Evolutionary conservation across 2,113 vertebrate genomes (phyloP).

Genomic region (Epinephelus lanceolatus): DNA sequence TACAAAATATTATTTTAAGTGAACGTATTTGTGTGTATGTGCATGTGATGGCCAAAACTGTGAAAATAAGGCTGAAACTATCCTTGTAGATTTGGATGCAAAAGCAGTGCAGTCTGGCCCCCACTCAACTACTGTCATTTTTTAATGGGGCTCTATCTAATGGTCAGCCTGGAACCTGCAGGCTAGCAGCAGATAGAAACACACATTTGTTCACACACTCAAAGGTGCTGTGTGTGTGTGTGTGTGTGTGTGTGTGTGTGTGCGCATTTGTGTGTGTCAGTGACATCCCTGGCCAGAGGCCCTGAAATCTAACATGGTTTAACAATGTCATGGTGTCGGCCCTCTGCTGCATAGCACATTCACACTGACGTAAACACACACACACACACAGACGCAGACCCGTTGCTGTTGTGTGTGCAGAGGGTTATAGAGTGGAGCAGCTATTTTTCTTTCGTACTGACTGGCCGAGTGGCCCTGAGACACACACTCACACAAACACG

Average conservation of each 20-base stretch:
- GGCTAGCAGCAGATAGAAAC: slow-evolving; percentile 20
- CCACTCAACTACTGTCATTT: neutral
- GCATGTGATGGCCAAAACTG: too few relatives aligned
- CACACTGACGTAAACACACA: slow-evolving; percentile 22
- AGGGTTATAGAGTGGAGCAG: slow-evolving; percentile 63
- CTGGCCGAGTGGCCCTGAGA: slow-evolving; percentile 63
- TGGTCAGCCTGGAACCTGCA: slow-evolving; percentile 26
- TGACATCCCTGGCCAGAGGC: slow-evolving; percentile 56
- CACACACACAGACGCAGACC: neutral
- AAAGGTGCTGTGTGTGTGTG: slow-evolving; percentile 18
- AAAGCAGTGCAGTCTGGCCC: neutral
- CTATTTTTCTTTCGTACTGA: slow-evolving; percentile 67
- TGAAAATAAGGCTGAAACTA: too few relatives aligned
- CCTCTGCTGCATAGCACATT: slow-evolving; percentile 51
- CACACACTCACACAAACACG: slow-evolving; percentile 55
- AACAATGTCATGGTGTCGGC: slow-evolving; percentile 71
- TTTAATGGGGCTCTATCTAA: slow-evolving; percentile 2
- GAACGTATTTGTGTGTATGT: too few relatives aligned
- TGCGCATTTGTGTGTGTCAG: slow-evolving; percentile 54
- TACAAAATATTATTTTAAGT: too few relatives aligned
- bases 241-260: slow-evolving; percentile 39
- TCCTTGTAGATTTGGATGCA: neutral
- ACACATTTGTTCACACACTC: slow-evolving; percentile 13
- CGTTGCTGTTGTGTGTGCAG: slow-evolving; percentile 24
- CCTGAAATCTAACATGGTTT: slow-evolving; percentile 73